Conservation (phyloP, 2,888 invertebrate genomes). For the Cantharis lateralis region DNA sequence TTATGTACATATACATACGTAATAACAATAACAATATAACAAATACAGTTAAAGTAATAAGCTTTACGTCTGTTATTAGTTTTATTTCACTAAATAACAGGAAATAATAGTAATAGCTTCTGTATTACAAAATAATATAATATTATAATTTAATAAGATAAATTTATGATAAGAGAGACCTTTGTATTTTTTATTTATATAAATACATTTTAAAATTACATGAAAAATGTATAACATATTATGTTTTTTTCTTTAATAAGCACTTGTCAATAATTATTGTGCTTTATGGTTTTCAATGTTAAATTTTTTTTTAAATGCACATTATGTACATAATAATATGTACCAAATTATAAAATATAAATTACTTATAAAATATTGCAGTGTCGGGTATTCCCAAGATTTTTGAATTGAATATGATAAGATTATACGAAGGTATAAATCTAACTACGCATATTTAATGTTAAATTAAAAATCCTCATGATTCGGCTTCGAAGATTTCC, state of each 20-base stretch:
- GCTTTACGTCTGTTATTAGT: conserved; percentile 41
- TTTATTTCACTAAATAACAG: conserved; percentile 43
- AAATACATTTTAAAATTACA: not conserved
- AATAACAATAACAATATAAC: conserved; percentile 45
- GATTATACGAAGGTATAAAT: too few relatives aligned
- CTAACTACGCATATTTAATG: too few relatives aligned
- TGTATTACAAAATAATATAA: conserved; percentile 40
- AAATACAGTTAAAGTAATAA: conserved; percentile 38
- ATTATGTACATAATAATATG: too few relatives aligned
- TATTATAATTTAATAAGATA: conserved; percentile 9
- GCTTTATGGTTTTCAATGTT: not conserved
- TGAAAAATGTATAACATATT: not conserved
- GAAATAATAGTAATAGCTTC: conserved; percentile 44
- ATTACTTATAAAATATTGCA: too few relatives aligned
- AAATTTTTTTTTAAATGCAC: too few relatives aligned
- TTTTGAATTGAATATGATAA: too few relatives aligned
- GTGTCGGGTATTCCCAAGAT: too few relatives aligned
- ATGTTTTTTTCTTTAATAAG: not conserved
- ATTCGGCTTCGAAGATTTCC: too few relatives aligned
- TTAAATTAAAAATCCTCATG: too few relatives aligned
- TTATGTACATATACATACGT: conserved; percentile 32
- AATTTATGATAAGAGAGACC: not conserved
- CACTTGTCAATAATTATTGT: not conserved
- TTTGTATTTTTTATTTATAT: not conserved
- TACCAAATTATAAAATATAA: too few relatives aligned